Conservation (phyloP, 2,797 vertebrate species). For the Amphiprion clarkii region DNA sequence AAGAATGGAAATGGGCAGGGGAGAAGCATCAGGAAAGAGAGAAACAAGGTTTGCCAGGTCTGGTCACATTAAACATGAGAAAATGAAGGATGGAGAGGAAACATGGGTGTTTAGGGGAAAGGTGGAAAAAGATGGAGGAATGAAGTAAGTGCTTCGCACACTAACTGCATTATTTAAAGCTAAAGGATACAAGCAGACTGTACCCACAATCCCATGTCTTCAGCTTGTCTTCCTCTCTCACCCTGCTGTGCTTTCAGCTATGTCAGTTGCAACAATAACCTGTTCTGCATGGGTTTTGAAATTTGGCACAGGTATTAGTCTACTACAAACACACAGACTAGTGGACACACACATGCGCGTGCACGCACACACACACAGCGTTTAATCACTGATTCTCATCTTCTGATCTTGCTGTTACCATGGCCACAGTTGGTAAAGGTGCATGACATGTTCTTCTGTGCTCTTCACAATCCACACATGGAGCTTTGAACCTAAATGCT, state of each 20-base stretch:
- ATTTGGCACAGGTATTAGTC: slow-evolving; percentile 55
- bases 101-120: slow-evolving; percentile 56
- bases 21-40: slow-evolving; percentile 9
- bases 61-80: slow-evolving; percentile 26
- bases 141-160: slow-evolving; percentile 65
- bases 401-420: slow-evolving; percentile 82
- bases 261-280: slow-evolving; percentile 32
- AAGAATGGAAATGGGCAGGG: slow-evolving; percentile 16
- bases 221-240: slow-evolving; percentile 39
- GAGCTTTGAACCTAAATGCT: slow-evolving; percentile 28
- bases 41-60: not conserved
- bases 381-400: slow-evolving; percentile 76
- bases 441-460: slow-evolving; percentile 67
- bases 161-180: slow-evolving; percentile 82
- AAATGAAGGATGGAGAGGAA: slow-evolving; percentile 28
- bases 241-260: slow-evolving; percentile 35
- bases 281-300: slow-evolving; percentile 37
- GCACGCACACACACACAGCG: slow-evolving; percentile 30
- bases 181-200: slow-evolving; percentile 48
- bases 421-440: slow-evolving; percentile 82
- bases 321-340: slow-evolving; percentile 50
- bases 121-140: slow-evolving; percentile 57
- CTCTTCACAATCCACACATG: slow-evolving; percentile 56
- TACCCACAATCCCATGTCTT: slow-evolving; percentile 61
- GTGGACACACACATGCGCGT: slow-evolving; percentile 34